Conservation (phyloP, 2,113 vertebrate genomes). For the Miniopterus natalensis region DNA sequence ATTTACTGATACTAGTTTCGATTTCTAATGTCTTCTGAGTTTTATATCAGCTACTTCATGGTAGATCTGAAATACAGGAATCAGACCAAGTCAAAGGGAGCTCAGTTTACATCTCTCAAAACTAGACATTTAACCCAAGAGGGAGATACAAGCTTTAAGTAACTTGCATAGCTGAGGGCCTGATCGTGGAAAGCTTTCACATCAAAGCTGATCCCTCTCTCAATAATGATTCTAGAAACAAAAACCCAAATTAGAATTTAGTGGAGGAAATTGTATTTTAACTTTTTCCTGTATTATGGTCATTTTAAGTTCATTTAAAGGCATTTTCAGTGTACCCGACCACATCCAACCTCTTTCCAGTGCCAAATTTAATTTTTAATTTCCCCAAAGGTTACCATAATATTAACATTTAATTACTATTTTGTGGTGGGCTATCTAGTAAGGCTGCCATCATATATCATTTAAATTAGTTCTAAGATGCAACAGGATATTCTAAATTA, state of each 20-base stretch:
- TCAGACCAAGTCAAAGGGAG: not conserved
- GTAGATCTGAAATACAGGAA: not conserved
- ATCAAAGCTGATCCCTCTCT: not conserved
- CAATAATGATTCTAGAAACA: not conserved
- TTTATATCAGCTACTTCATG: not conserved
- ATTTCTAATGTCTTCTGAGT: not conserved
- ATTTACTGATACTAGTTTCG: not conserved
- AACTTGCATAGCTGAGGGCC: not conserved
- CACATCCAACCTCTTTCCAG: not conserved
- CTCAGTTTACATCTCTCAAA: not conserved
- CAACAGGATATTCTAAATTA: slow-evolving; percentile 10
- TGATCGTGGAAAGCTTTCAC: not conserved
- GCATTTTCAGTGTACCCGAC: not conserved
- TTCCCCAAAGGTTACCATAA: not conserved
- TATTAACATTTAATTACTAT: slow-evolving; percentile 50
- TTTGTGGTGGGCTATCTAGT: not conserved
- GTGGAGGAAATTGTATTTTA: not conserved
- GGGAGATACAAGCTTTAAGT: not conserved
- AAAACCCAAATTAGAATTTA: not conserved
- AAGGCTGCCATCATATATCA: not conserved
- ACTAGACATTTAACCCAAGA: not conserved
- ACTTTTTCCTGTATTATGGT: not conserved
- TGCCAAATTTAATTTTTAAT: slow-evolving; percentile 35
- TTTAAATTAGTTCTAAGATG: slow-evolving; percentile 16
- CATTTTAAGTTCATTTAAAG: slow-evolving; percentile 8